phyloP scores from a whole-genome alignment of 2,113 vertebrate species.

The Corydoras maculifer region DNA sequence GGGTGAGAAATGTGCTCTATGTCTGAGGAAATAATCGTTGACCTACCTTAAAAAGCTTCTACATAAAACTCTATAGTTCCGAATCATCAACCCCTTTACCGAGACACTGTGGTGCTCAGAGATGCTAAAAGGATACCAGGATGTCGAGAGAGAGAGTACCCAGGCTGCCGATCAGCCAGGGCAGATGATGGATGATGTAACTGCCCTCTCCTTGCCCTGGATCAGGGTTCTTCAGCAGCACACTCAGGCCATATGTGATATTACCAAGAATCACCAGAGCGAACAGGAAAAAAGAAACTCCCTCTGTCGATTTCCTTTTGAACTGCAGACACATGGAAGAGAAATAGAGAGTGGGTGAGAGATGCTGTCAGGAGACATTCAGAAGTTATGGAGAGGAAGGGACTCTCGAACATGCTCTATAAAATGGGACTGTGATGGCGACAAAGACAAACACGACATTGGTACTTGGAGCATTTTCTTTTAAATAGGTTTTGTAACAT shows the following conservation, averaged over 20 bases:
- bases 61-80: too few relatives aligned
- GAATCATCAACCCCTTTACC: too few relatives aligned
- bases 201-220: constrained; percentile 61
- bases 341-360: not conserved
- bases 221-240: constrained; percentile 87
- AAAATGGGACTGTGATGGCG: too few relatives aligned
- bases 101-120: too few relatives aligned
- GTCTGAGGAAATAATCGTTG: too few relatives aligned
- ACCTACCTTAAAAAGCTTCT: too few relatives aligned
- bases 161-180: constrained; percentile 93
- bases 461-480: too few relatives aligned
- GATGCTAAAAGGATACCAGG: constrained; percentile 68
- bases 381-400: not conserved
- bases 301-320: constrained; percentile 79
- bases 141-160: constrained; percentile 81
- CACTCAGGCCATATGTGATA: constrained; percentile 75
- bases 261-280: constrained; percentile 91
- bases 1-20: too few relatives aligned
- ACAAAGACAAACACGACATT: too few relatives aligned
- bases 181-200: constrained; percentile 85
- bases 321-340: constrained; percentile 56
- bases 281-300: constrained; percentile 84
- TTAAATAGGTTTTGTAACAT: too few relatives aligned
- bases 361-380: not conserved
- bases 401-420: too few relatives aligned